Evolutionary conservation across 2,113 vertebrate species (phyloP), one percentile per base, ranked within the genome.

Genomic region (Sclerurus mexicanus): DNA sequence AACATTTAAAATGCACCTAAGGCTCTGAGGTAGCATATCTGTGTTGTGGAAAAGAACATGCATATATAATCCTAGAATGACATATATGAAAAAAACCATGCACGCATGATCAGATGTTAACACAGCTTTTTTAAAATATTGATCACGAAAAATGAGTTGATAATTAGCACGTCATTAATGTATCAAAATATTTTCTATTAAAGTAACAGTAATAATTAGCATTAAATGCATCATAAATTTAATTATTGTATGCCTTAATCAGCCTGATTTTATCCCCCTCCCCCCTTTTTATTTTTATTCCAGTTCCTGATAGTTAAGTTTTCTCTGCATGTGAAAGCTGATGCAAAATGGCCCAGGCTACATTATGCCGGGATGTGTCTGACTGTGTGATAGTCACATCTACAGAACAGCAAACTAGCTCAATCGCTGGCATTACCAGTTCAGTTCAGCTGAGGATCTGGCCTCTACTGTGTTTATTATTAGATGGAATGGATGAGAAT

Each of bases 401-500:
- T 88, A 74, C 68, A 93, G 52, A 81, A 39, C 15, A 75, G 68
- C 49, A 30, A 86, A 72, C 39, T 31, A 49, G 18, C 35, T 66
- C 24, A n/a, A 27, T 55, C 28, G 30, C 37, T 68, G 58, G 14
- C n/a, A 78, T 55, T 50, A 79, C n/a, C 56, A 53, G 37, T 55
- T 87, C n/a, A 52, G 86, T 92, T 95, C 89, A 92, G 64, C 40
- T 93, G 58, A 93, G 73, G 56, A 91, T 95, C 79, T 96, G 69
- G 75, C 16, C 69, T 11, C n/a, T 75, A 11, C 15, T 53, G 40
- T 87, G 77, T 85, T 89, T 93, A 94, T 95, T 95, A 95, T 85
- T 94, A 95, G 92, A 84, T 21, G 53, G 66, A 82, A 81, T 88
- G 76, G 77, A 75, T 0, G 1, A 89, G 88, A 91, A 93, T 74